phyloP scores from a whole-genome alignment of 2,888 invertebrate genomes.

The Corythucha ciliata region DNA sequence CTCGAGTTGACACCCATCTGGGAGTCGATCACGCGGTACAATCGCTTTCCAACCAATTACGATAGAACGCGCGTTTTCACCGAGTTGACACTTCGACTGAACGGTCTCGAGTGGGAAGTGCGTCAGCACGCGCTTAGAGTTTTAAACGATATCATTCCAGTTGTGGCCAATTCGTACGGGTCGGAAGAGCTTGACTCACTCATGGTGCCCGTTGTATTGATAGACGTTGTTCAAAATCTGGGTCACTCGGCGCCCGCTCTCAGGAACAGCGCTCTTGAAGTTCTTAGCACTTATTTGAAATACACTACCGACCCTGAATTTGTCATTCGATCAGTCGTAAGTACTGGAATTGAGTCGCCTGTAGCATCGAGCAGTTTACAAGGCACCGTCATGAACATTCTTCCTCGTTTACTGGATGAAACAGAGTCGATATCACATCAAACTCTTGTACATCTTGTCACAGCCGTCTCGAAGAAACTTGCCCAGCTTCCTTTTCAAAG shows the following conservation, averaged over 20 bases:
- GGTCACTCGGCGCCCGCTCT: conserved; percentile 73
- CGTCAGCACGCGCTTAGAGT: conserved; percentile 72
- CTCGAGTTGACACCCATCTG: conserved; percentile 63
- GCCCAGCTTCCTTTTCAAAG: conserved; percentile 50
- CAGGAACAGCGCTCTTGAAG: conserved; percentile 67
- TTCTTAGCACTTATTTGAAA: conserved; percentile 60
- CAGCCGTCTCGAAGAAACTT: conserved; percentile 43
- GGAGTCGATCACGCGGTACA: conserved; percentile 68
- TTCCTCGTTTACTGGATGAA: conserved; percentile 33
- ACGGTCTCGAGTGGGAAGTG: conserved; percentile 75
- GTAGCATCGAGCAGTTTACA: conserved; percentile 45
- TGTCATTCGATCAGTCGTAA: conserved; percentile 54
- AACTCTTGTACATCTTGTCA: conserved; percentile 40
- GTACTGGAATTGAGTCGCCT: conserved; percentile 53
- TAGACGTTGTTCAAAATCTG: conserved; percentile 65
- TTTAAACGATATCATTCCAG: conserved; percentile 66
- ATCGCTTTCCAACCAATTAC: conserved; percentile 58
- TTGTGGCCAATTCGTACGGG: conserved; percentile 46
- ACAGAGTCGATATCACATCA: conserved; percentile 34
- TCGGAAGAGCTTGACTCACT: conserved; percentile 55
- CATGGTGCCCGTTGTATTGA: conserved; percentile 50
- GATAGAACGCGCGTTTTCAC: conserved; percentile 57
- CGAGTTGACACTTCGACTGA: conserved; percentile 61
- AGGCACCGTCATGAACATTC: conserved; percentile 33
- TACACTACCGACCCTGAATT: conserved; percentile 59